These are phyloP conservation scores for Porites rus DNA, from an alignment of 92 coral and sea anemone species.

Conservation along the genomic window DNA sequence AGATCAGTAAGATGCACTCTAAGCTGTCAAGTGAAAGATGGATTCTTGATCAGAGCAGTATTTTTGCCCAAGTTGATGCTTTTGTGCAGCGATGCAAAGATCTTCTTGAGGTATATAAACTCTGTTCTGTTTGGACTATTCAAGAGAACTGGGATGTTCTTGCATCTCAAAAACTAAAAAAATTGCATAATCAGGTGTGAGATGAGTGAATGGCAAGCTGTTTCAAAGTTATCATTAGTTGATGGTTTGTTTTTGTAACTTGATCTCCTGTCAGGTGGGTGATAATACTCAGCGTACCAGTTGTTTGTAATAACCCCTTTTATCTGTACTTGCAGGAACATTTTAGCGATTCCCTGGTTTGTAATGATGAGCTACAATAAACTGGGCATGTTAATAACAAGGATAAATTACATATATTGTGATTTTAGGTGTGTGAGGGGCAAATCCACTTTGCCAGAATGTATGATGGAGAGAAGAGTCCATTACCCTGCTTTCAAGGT, in stretches of 20 bases:
- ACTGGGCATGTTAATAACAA: not conserved
- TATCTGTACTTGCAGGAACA: no score
- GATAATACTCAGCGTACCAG: no score
- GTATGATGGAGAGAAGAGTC: constrained; percentile 94
- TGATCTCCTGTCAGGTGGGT: no score
- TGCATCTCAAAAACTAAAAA: no score
- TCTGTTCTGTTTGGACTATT: not conserved
- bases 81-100: constrained; percentile 99
- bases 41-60: constrained; percentile 98
- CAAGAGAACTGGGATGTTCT: not conserved
- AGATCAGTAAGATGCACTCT: constrained; percentile 94
- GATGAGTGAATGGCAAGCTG: no score
- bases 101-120: constrained; percentile 84
- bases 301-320: no score
- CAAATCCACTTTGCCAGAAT: constrained; percentile 99
- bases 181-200: no score
- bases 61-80: constrained; percentile 99
- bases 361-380: no score
- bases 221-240: no score
- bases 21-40: constrained; percentile 84
- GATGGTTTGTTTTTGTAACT: no score
- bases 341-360: no score
- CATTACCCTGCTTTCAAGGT: constrained; percentile 98
- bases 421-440: constrained; percentile 93
- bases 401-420: constrained; percentile 6